Percentiles rank a stretch among this genome's conserved stretches.
Evolutionary conservation across 2,113 vertebrate species (phyloP).

Genomic region (Laticauda laticaudata): DNA sequence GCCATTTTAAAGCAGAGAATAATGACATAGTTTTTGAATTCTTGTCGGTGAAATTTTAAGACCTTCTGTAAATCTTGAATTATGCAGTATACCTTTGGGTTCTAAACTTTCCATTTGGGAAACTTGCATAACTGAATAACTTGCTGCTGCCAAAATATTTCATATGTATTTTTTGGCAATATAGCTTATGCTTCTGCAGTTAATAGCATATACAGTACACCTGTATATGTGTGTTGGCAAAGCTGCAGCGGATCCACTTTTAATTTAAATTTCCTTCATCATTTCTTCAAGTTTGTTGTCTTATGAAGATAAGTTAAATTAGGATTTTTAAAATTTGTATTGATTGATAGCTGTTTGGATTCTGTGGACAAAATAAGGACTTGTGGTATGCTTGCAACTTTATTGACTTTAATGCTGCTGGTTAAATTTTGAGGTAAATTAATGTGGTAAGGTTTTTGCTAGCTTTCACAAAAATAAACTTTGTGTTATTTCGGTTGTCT

Average conservation of each 20-base stretch:
- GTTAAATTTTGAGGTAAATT: not conserved
- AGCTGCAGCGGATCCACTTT: not conserved
- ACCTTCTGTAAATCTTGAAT: not conserved
- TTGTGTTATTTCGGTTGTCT: not conserved
- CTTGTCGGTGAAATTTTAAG: not conserved
- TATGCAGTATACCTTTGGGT: not conserved
- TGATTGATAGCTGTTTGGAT: not conserved
- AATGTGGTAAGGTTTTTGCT: not conserved
- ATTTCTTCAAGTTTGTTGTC: not conserved
- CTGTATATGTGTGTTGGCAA: not conserved
- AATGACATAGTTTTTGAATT: not conserved
- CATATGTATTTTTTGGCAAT: not conserved
- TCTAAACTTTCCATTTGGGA: not conserved
- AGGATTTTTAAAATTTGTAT: not conserved
- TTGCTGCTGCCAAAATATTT: not conserved
- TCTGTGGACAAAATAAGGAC: not conserved
- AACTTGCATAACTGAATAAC: not conserved
- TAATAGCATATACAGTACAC: not conserved
- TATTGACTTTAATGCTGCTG: not conserved
- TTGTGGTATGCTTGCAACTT: not conserved
- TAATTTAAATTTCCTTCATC: not conserved
- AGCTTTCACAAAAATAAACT: not conserved
- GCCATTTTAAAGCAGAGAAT: not conserved
- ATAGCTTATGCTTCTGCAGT: not conserved
- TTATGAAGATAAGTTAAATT: not conserved